Evolutionary conservation across 2,888 invertebrate genomes (phyloP).

Genomic region (Lasioglossum calceatum): DNA sequence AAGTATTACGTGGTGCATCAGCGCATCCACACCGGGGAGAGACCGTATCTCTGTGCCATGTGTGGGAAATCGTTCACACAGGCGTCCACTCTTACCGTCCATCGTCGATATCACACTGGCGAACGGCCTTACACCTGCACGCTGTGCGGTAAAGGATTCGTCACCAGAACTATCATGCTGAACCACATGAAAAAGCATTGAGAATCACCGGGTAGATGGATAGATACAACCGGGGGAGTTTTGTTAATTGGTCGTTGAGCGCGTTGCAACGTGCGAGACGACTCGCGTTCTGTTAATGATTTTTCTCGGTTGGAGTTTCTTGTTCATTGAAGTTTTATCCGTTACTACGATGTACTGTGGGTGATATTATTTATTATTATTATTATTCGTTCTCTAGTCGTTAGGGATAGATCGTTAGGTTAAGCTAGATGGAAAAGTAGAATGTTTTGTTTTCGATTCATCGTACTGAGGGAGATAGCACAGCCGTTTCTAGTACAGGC

Average conservation of each 20-base stretch:
- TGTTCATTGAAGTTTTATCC: conserved; percentile 19
- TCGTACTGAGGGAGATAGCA: not conserved
- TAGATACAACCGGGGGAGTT: not conserved
- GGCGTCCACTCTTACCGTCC: conserved; percentile 82
- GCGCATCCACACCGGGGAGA: conserved; percentile 84
- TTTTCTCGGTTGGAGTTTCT: conserved; percentile 20
- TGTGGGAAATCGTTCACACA: conserved; percentile 84
- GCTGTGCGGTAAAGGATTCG: conserved; percentile 83
- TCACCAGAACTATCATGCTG: conserved; percentile 83
- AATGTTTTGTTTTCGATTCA: not conserved
- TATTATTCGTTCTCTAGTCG: conserved; percentile 20
- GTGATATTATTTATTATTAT: not conserved
- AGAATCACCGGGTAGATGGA: not conserved
- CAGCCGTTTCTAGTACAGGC: too few species aligned
- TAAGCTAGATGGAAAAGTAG: not conserved
- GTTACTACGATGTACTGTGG: not conserved
- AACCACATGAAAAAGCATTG: conserved; percentile 84
- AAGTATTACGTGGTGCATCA: conserved; percentile 84
- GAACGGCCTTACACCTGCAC: conserved; percentile 83
- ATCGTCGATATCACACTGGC: conserved; percentile 83
- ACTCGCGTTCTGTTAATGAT: conserved; percentile 10
- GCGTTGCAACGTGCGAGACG: not conserved
- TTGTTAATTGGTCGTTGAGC: conserved; percentile 2
- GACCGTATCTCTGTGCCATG: conserved; percentile 85
- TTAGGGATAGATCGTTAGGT: not conserved